Percentiles rank a stretch among this genome's conserved stretches.
These are phyloP conservation scores for Grammomys dolichurus DNA, from an alignment of 2,113 vertebrate species.

Conservation along the genomic window DNA sequence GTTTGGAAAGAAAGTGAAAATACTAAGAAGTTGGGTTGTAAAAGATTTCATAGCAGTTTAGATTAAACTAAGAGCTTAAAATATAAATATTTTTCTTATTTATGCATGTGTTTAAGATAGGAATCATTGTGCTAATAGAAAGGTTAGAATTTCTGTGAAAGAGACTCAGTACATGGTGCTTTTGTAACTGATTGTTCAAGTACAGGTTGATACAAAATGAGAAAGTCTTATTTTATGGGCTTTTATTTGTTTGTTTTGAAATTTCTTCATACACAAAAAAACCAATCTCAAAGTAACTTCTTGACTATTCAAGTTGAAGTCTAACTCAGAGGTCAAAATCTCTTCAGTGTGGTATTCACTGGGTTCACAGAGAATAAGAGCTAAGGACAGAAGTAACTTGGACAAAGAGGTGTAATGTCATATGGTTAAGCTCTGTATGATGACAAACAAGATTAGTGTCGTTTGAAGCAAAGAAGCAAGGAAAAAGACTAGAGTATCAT, in stretches of 20 bases:
- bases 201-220: not conserved
- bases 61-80: conserved; percentile 73
- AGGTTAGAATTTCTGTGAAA: not conserved
- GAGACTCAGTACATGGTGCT: not conserved
- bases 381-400: not conserved
- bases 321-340: not conserved
- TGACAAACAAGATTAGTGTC: not conserved
- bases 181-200: not conserved
- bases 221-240: not conserved
- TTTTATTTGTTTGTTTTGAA: not conserved
- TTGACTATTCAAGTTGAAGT: not conserved
- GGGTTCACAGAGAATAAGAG: not conserved
- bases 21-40: conserved; percentile 62
- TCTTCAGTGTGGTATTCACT: not conserved
- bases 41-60: conserved; percentile 71
- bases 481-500: not conserved
- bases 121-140: conserved; percentile 47
- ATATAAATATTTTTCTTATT: conserved; percentile 76
- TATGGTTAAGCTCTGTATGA: not conserved
- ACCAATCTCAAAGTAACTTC: conserved; percentile 35
- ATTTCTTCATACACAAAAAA: not conserved
- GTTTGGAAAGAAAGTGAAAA: conserved; percentile 69
- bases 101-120: conserved; percentile 54
- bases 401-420: not conserved
- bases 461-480: not conserved